phyloP scores from a whole-genome alignment of 2,888 invertebrate genomes.

The Monoplex corrugatus region DNA sequence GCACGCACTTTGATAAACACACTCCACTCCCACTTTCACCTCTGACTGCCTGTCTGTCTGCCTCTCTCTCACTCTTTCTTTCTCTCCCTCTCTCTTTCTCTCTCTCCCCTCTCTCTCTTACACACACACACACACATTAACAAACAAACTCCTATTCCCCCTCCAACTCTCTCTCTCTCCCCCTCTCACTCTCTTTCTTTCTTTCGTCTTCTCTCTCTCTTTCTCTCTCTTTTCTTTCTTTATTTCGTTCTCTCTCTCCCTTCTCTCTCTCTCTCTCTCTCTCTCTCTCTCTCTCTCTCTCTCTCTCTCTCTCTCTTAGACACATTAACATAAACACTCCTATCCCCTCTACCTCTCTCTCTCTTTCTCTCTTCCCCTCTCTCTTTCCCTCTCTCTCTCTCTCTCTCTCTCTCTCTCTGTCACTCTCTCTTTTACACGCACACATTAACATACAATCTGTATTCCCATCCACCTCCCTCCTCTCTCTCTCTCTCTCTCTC shows the following conservation, averaged over 20 bases:
- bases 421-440: too few relatives aligned
- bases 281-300: neutral
- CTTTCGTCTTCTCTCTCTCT: neutral
- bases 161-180: neutral
- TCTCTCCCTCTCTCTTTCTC: neutral
- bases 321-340: neutral
- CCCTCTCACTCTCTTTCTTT: neutral
- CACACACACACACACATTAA: too few relatives aligned
- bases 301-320: neutral
- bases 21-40: too few relatives aligned
- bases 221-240: neutral
- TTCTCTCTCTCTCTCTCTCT: neutral
- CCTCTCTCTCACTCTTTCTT: neutral
- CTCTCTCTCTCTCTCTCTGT: too few relatives aligned
- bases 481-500: neutral
- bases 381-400: neutral
- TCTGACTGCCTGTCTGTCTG: constrained; percentile 6
- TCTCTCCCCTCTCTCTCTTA: neutral
- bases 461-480: too few relatives aligned
- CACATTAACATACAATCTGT: too few relatives aligned
- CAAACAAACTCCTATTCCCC: too few relatives aligned
- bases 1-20: too few relatives aligned
- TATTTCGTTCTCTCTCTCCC: too few relatives aligned
- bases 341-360: neutral
- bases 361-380: neutral